phyloP scores from a whole-genome alignment of 2,888 invertebrate genomes.

The Stratiomys singularior region DNA sequence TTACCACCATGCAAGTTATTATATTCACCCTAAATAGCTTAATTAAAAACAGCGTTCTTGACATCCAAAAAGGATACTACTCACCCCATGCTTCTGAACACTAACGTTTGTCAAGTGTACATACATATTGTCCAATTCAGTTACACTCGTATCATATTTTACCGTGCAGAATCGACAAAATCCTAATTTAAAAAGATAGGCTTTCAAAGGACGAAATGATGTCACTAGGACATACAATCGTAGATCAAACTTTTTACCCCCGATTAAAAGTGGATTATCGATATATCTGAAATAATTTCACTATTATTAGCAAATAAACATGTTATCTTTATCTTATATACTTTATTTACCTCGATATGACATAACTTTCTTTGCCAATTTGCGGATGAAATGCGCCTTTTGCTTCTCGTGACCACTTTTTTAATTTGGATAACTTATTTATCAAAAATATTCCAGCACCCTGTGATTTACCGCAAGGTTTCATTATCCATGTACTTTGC shows the following conservation, averaged over 20 bases:
- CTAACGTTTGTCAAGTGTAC: slow-evolving; percentile 97
- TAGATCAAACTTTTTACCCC: slow-evolving; percentile 95
- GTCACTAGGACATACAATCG: slow-evolving; percentile 92
- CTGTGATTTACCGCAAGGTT: slow-evolving; percentile 95
- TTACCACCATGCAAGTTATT: slow-evolving; percentile 95
- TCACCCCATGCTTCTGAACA: slow-evolving; percentile 95
- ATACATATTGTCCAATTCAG: slow-evolving; percentile 91
- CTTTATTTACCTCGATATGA: slow-evolving; percentile 80
- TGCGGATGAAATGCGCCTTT: slow-evolving; percentile 87
- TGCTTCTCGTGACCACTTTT: slow-evolving; percentile 88
- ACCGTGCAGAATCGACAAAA: slow-evolving; percentile 97
- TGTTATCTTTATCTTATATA: background rate
- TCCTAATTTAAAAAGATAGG: slow-evolving; percentile 90
- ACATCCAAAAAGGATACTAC: too few relatives aligned
- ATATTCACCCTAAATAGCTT: slow-evolving; percentile 79
- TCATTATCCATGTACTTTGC: slow-evolving; percentile 97
- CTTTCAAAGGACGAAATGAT: slow-evolving; percentile 92
- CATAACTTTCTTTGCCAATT: slow-evolving; percentile 89
- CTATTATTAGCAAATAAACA: background rate
- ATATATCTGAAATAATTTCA: slow-evolving; percentile 73
- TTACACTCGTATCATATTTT: slow-evolving; percentile 90
- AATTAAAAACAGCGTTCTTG: too few relatives aligned
- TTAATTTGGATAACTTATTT: slow-evolving; percentile 93
- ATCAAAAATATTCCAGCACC: slow-evolving; percentile 96
- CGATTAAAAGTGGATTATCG: slow-evolving; percentile 92